Percentiles rank a stretch among this genome's conserved stretches.
Evolutionary conservation across 2,888 invertebrate genomes (phyloP).

Genomic region (Rhogogaster chlorosoma): DNA sequence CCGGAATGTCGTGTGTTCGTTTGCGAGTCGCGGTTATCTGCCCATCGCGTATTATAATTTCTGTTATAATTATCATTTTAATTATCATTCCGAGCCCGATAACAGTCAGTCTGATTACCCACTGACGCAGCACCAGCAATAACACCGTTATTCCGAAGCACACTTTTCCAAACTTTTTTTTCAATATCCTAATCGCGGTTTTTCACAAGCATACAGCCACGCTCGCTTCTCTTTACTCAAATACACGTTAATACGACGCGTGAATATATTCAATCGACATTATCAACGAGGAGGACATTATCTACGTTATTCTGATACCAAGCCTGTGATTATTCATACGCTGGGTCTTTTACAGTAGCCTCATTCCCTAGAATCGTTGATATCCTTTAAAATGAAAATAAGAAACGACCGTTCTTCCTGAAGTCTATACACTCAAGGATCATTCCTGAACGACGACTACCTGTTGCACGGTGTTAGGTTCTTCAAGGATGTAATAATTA

Average conservation of each 20-base stretch:
- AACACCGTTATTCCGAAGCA: background rate
- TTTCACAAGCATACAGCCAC: too few relatives aligned
- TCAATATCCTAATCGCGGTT: background rate
- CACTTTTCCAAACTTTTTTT: background rate
- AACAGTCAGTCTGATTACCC: background rate
- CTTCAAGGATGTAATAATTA: background rate
- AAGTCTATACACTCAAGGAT: background rate
- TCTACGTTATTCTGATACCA: background rate
- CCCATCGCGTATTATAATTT: background rate
- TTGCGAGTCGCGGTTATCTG: constrained; percentile 4
- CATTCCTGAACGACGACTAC: background rate
- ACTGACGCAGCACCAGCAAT: background rate
- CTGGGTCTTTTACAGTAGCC: background rate
- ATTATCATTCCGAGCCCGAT: background rate
- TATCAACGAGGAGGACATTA: background rate
- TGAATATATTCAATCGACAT: background rate
- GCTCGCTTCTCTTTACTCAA: background rate
- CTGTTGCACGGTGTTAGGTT: constrained; percentile 15
- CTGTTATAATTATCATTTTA: constrained; percentile 5
- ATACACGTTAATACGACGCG: background rate
- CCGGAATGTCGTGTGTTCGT: background rate
- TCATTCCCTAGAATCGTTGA: background rate
- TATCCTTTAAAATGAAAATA: background rate
- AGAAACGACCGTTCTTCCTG: background rate
- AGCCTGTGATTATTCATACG: background rate